Base-by-base conservation (phyloP, 2,113 vertebrate species). In the Neodontobutis hainanensis region DNA sequence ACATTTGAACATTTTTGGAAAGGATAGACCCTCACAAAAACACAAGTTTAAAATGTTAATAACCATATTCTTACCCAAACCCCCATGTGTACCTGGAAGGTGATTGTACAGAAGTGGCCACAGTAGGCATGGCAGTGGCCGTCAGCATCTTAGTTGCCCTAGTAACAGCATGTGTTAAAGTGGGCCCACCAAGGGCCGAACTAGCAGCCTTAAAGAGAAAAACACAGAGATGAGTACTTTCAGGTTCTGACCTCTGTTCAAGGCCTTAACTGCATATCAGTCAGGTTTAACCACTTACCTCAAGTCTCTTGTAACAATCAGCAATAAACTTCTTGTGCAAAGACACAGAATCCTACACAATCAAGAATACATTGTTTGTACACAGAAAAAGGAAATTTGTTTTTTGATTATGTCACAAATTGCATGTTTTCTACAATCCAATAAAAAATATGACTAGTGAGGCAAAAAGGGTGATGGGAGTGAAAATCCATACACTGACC, bases 321-420 rank as follows among this genome's bases (percentile, higher is more conserved):
- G 97, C 97, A 71, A 99, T 99, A 76, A 99, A 99, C 85, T 99
- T 99, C 92, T 99, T 99, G 90, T 99, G 97, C 81, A 99, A 92
- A 27, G 97, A 95, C 10, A 99, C 97, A 0, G 97, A 99, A 90
- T 99, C 97, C 97, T 99, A 73, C 19, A 75, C 82, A 47, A 43
- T 10, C 3, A 57, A 12, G 49, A 19, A 60, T 15, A 32, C 55
- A 14, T 5, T 27, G 16, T 14, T 9, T 45, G 12, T 3, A 14
- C 6, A 9, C 10, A 5, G 40, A 52, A 57, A 59, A 15, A 9
- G 1, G 8, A 8, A 52, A 11, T 62, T 3, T 38, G 44, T 16
- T 35, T 4, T 51, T 8, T 6, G 10, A 38, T n/a, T 46, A 8
- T 15, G n/a, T 4, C 8, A 11, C 38, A 6, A 6, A 40, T 40